phyloP scores from a whole-genome alignment of 2,888 invertebrate species.

The Campopleginae sp. region DNA sequence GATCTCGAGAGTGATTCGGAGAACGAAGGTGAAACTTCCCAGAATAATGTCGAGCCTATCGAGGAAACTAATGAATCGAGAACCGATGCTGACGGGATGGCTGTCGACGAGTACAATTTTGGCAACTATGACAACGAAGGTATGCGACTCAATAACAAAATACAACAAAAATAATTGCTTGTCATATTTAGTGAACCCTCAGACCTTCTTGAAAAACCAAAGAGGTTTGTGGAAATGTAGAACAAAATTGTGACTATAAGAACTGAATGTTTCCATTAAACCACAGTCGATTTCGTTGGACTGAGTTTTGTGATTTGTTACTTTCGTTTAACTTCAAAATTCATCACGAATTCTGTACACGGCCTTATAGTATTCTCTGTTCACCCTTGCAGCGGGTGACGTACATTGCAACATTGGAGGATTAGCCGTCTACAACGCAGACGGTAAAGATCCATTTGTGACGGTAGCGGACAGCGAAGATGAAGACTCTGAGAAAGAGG shows the following conservation, averaged over 20 bases:
- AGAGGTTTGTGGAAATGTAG: too few relatives aligned
- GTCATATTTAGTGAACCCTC: neutral
- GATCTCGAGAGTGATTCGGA: constrained; percentile 72
- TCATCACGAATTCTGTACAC: neutral
- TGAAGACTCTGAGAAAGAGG: constrained; percentile 92
- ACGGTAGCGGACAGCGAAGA: constrained; percentile 80
- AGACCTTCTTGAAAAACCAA: too few relatives aligned
- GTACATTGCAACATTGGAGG: constrained; percentile 76
- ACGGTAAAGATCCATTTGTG: constrained; percentile 78
- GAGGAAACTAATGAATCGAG: neutral
- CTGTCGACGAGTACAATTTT: constrained; percentile 89
- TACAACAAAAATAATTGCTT: neutral
- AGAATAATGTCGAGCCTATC: constrained; percentile 35
- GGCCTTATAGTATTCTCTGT: neutral
- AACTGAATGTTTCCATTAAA: neutral
- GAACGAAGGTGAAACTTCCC: constrained; percentile 80
- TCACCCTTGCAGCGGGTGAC: constrained; percentile 14
- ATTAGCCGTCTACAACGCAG: constrained; percentile 75
- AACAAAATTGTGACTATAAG: too few relatives aligned
- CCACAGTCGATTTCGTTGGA: neutral
- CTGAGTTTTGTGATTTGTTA: neutral
- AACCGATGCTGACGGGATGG: constrained; percentile 63
- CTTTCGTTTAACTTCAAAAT: neutral
- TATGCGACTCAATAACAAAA: constrained; percentile 76
- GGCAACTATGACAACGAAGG: constrained; percentile 91